Conservation (phyloP, 2,888 invertebrate genomes). For the Conchocele bisecta region DNA sequence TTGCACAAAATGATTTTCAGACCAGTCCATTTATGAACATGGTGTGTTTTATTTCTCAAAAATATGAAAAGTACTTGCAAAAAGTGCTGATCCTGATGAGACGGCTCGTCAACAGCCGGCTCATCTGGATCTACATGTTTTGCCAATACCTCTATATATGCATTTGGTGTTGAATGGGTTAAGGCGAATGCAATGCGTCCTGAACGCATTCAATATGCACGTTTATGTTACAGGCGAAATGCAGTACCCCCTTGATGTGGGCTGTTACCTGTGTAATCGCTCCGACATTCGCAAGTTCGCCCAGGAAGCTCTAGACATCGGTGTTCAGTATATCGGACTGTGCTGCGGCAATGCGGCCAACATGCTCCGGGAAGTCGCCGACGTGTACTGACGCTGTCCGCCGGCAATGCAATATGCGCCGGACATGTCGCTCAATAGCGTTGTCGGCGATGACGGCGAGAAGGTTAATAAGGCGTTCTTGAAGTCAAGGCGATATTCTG, state of each 20-base stretch:
- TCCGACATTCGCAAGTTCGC: constrained; percentile 71
- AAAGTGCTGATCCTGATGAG: too few relatives aligned
- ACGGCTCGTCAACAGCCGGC: too few relatives aligned
- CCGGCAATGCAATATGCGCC: constrained; percentile 63
- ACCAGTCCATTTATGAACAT: too few relatives aligned
- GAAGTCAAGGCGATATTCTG: constrained; percentile 27
- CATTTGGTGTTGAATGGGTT: too few relatives aligned
- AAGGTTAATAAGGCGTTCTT: constrained; percentile 23
- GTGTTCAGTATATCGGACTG: constrained; percentile 76
- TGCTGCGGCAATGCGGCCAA: constrained; percentile 77
- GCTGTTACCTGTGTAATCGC: constrained; percentile 59
- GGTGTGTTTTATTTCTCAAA: too few relatives aligned
- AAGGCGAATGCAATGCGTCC: too few relatives aligned
- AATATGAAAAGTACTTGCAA: too few relatives aligned
- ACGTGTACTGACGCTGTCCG: constrained; percentile 69
- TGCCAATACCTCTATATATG: too few relatives aligned
- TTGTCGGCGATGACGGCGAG: constrained; percentile 38
- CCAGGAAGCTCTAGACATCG: constrained; percentile 65
- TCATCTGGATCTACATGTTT: too few relatives aligned
- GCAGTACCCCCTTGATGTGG: constrained; percentile 58
- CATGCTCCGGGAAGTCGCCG: constrained; percentile 70
- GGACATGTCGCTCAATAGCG: constrained; percentile 39
- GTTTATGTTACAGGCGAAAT: constrained; percentile 61
- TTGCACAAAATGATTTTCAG: too few relatives aligned
- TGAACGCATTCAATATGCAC: too few relatives aligned